Evolutionary conservation across 2,797 vertebrate genomes (phyloP).

Genomic region (Dromococcyx pavoninus): DNA sequence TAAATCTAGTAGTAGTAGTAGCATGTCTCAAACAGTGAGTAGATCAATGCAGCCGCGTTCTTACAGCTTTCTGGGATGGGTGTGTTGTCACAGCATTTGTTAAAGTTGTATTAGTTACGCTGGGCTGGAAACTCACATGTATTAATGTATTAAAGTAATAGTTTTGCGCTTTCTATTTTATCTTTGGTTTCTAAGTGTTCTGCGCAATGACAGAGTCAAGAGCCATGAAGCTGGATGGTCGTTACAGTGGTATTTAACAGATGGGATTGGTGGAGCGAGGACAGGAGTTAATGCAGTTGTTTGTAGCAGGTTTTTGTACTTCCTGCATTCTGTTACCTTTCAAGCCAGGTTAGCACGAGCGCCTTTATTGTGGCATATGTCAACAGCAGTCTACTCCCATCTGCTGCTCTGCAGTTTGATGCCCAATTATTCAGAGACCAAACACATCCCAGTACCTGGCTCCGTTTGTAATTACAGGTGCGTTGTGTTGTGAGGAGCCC

Average conservation of each 20-base stretch:
- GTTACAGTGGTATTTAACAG: slow-evolving; percentile 54
- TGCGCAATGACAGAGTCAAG: neutral
- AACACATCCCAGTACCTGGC: slow-evolving; percentile 74
- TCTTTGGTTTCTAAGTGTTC: accelerated
- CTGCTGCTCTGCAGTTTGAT: slow-evolving; percentile 76
- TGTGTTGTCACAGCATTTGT: neutral
- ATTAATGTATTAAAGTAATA: accelerated
- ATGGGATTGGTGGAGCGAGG: slow-evolving; percentile 65
- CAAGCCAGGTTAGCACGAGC: slow-evolving; percentile 74
- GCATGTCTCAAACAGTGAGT: accelerated
- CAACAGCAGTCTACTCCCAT: slow-evolving; percentile 82
- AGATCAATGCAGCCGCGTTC: accelerated
- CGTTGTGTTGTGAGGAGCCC: slow-evolving; percentile 72
- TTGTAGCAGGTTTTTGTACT: slow-evolving; percentile 77
- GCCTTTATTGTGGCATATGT: slow-evolving; percentile 81
- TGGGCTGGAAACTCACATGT: neutral
- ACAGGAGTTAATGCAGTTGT: slow-evolving; percentile 68
- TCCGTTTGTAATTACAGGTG: slow-evolving; percentile 87
- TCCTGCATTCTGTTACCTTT: slow-evolving; percentile 67
- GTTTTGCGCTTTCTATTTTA: neutral
- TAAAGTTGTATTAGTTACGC: neutral
- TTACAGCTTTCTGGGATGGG: neutral
- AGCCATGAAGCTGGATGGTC: neutral
- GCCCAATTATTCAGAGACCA: slow-evolving; percentile 69
- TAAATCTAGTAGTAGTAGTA: accelerated